A percentile compares a stretch with the other conserved stretches of the same genome.
Conservation (phyloP, 2,888 invertebrate genomes). For the Athalia rosae region DNA sequence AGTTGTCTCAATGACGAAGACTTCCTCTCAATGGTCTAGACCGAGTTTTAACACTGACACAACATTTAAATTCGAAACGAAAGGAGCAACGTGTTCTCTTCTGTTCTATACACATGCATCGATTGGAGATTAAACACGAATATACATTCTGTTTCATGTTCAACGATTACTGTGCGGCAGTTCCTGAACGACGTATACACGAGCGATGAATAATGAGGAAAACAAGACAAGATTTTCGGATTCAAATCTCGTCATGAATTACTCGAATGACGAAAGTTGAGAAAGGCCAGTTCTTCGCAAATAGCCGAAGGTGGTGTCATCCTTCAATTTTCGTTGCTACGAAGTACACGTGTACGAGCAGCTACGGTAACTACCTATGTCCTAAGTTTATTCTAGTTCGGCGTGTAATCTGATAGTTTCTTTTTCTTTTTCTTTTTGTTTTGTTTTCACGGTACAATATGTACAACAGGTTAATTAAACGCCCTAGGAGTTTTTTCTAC, state of each 20-base stretch:
- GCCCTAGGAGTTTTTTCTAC: not conserved
- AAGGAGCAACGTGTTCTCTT: no score
- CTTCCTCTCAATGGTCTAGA: no score
- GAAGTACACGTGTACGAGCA: not conserved
- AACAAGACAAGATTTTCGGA: conserved; percentile 5
- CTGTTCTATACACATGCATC: no score
- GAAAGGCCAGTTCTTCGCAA: not conserved
- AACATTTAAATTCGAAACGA: no score
- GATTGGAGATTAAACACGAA: no score
- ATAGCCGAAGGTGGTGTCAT: not conserved
- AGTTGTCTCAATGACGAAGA: no score
- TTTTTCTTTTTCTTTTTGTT: not conserved
- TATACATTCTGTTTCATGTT: no score
- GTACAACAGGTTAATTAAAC: conserved; percentile 29
- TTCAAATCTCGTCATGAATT: conserved; percentile 5
- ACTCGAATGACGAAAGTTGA: not conserved
- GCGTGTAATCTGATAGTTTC: not conserved
- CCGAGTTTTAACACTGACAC: no score
- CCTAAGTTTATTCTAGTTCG: no score
- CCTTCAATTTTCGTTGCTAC: not conserved
- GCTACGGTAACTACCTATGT: not conserved
- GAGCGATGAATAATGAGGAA: not conserved
- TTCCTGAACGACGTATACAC: no score
- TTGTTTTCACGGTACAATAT: not conserved
- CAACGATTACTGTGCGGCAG: no score